Base-by-base conservation (phyloP, 92 coral and sea anemone genomes). In the Chrysogorgia sp. region DNA sequence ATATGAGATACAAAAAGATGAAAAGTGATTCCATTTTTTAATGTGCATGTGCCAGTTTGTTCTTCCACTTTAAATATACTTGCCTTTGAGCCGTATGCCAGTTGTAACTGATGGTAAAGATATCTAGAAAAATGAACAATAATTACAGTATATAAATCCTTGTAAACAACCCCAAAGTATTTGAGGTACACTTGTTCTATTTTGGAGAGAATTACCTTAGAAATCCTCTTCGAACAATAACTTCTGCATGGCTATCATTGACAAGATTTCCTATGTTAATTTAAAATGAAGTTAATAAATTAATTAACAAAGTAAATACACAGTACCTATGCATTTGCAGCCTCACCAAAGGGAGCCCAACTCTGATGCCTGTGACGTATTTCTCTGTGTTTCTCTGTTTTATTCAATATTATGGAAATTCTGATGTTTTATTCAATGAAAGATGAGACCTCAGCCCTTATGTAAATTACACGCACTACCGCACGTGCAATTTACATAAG, bases 241-340 rank as follows among this genome's bases (percentile, higher is more conserved):
- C 90, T 66, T 96, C 99, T 59, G 97, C 99, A 87, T 96, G 99
- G 48, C 99, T 96, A 80, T 96, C 99, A 87, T 92, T 91, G 28
- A 96, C 66, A 75, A 96, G 74, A 22, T 69, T 74, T 59, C 98
- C 98, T 93, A 32, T 53, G 47, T 23, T 62, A 24, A 21, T 14
- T 41, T 2, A 56, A 25, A 23, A n/a, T 15, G 65, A 9, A 22
- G 25, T 22, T 17, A 10, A 77, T 15, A 25, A 10, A 13, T 37
- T 15, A 2, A 26, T 28, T 25, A n/a, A 15, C 9, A 10, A 69
- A 10, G 59, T 32, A 21, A 13, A 56, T 9, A 32, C n/a, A 19
- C 71, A 58, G 43, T n/a, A n/a, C n/a, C n/a, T n/a, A n/a, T n/a
- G n/a, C n/a, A n/a, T n/a, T n/a, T n/a, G n/a, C n/a, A n/a, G n/a